Percentiles rank a stretch among this genome's conserved stretches.
Evolutionary conservation across 2,113 vertebrate genomes (phyloP).

Genomic region (Cathartes aura): DNA sequence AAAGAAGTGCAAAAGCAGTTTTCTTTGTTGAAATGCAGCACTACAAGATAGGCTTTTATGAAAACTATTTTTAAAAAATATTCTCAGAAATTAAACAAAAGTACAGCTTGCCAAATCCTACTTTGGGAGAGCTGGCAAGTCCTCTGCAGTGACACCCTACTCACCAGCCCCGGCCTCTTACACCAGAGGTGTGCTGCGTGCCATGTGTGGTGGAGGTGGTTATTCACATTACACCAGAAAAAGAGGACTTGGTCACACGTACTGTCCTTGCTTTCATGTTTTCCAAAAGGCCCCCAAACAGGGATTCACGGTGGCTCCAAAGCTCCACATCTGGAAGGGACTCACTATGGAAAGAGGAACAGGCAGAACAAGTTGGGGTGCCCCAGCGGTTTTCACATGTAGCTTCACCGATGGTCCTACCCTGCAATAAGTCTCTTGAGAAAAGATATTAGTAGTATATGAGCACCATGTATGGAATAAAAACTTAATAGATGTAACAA

Average conservation of each 20-base stretch:
- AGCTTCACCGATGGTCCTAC: neutral
- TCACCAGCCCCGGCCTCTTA: rapidly evolving
- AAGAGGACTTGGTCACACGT: neutral
- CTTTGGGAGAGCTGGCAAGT: neutral
- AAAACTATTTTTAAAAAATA: neutral
- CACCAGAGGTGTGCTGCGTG: rapidly evolving
- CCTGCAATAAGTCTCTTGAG: neutral
- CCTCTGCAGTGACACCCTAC: neutral
- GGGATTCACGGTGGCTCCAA: rapidly evolving
- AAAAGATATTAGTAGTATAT: neutral
- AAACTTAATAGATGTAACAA: neutral
- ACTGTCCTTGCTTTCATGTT: neutral
- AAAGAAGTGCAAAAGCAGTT: neutral
- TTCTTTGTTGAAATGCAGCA: neutral
- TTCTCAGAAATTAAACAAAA: neutral
- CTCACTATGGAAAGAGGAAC: neutral
- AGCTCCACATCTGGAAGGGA: neutral
- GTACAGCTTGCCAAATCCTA: neutral
- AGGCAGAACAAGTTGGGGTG: neutral
- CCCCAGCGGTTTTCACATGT: neutral
- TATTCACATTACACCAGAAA: neutral
- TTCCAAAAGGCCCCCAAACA: neutral
- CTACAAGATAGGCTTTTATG: neutral
- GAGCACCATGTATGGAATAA: neutral
- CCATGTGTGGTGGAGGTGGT: neutral